These are phyloP conservation scores for Lasioglossum malachurum DNA, from an alignment of 2,888 invertebrate genomes.

Conservation along the genomic window DNA sequence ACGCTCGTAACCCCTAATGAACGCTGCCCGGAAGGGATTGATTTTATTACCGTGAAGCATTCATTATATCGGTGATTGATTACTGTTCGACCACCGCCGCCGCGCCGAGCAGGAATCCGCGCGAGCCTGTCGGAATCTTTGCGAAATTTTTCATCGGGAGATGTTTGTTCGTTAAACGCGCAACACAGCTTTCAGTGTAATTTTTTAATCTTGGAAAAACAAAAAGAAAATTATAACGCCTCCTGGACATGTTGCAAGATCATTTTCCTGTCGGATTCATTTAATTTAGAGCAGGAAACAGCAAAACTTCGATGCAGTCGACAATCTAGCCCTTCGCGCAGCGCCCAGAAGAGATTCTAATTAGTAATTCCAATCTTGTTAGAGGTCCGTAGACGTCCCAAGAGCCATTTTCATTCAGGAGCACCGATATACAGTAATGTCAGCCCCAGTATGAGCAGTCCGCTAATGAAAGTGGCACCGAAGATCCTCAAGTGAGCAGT, in stretches of 20 bases:
- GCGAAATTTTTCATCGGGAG: too few species aligned
- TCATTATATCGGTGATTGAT: neutral
- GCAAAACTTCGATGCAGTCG: neutral
- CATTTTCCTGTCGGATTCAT: neutral
- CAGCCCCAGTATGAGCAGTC: neutral
- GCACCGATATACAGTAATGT: neutral
- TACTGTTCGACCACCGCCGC: neutral
- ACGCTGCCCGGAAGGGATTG: slow-evolving; percentile 22
- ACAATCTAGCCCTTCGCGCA: neutral
- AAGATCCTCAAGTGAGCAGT: slow-evolving; percentile 26
- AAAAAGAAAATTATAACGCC: neutral
- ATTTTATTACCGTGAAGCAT: slow-evolving; percentile 21
- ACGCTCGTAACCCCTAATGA: slow-evolving; percentile 40
- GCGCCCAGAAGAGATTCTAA: neutral
- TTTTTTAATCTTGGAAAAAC: neutral
- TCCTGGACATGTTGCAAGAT: neutral
- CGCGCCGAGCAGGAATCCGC: neutral
- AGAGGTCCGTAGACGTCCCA: neutral
- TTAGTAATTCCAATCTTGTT: slow-evolving; percentile 9
- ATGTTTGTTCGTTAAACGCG: too few species aligned
- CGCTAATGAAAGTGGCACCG: neutral
- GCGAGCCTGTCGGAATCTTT: neutral
- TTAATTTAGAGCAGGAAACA: neutral
- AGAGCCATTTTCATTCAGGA: neutral
- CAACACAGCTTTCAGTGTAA: neutral